phyloP scores from a whole-genome alignment of 2,888 invertebrate genomes.

The Melanostoma scalare region DNA sequence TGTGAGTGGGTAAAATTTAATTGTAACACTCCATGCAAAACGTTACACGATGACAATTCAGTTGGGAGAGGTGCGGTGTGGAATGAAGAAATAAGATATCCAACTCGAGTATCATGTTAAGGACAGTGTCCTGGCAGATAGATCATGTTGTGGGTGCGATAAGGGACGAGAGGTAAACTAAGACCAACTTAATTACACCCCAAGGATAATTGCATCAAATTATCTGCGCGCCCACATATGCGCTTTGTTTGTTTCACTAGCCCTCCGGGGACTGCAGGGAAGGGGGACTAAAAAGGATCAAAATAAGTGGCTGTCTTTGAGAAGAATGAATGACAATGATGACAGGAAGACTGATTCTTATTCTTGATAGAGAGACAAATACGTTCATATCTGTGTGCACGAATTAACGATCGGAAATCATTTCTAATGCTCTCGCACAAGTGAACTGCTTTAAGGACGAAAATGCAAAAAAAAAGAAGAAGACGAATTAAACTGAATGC shows the following conservation, averaged over 20 bases:
- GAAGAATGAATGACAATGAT: constrained; percentile 39
- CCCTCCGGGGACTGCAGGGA: background rate
- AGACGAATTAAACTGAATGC: constrained; percentile 28
- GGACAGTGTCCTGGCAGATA: constrained; percentile 61
- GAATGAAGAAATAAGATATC: constrained; percentile 31
- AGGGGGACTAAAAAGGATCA: constrained; percentile 44
- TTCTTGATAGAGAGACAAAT: constrained; percentile 25
- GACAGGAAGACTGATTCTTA: constrained; percentile 45
- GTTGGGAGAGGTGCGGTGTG: background rate
- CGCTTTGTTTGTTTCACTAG: constrained; percentile 47
- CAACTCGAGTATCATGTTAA: constrained; percentile 62
- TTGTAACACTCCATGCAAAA: constrained; percentile 68
- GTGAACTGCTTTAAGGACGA: constrained; percentile 47
- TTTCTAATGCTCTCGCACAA: constrained; percentile 72
- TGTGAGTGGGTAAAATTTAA: constrained; percentile 69
- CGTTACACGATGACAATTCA: constrained; percentile 2
- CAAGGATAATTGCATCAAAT: constrained; percentile 73
- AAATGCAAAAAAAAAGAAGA: constrained; percentile 8
- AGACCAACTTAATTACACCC: constrained; percentile 72
- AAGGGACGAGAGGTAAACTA: constrained; percentile 19
- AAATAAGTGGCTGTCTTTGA: constrained; percentile 62
- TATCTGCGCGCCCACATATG: constrained; percentile 65
- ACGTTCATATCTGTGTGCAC: background rate
- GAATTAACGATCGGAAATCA: constrained; percentile 72
- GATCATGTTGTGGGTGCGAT: constrained; percentile 4